Evolutionary conservation across 2,888 invertebrate genomes (phyloP), one percentile per base, ranked within the genome.

Genomic region (Graphium colonna): DNA sequence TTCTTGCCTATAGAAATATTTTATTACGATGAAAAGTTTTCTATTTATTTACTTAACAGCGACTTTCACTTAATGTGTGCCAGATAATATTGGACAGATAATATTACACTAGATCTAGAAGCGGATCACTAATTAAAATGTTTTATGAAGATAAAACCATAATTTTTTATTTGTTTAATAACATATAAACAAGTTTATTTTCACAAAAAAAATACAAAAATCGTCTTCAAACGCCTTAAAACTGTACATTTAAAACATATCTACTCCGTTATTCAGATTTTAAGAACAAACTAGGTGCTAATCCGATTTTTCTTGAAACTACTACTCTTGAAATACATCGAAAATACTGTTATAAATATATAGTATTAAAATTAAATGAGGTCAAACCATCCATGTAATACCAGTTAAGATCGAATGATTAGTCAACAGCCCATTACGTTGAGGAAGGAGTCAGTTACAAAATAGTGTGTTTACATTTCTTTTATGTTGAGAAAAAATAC

Each of bases 381-480:
- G 45, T 45, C 40, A 51, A 57, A 41, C 39, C 44, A 51, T 44
- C 47, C 49, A 45, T 15, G 3, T 15, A 40, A 40, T 40, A 39
- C 18, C 39, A 39, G 39, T 21, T 12, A 9, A 47, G 26, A 47
- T 47, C 12, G 39, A 47, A 47, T 26, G 39, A 47, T n/a, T n/a
- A n/a, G n/a, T n/a, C n/a, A n/a, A n/a, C n/a, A 33, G 17, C 48
- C 21, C 17, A 49, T 49, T 15, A 13, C 21, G 15, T 26, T 16
- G 31, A 50, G 18, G 49, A 48, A 58, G 47, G 44, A 55, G 56
- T 52, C 52, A 55, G 61, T 62, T 58, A 62, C 62, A 57, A 60
- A 65, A 61, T 59, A 60, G 61, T 62, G n/a, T n/a, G 62, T 65
- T 65, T 62, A 64, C 58, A 58, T 63, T 60, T 55, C 52, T 58